Conservation (phyloP, 2,113 vertebrate species). For the Osmerus eperlanus region DNA sequence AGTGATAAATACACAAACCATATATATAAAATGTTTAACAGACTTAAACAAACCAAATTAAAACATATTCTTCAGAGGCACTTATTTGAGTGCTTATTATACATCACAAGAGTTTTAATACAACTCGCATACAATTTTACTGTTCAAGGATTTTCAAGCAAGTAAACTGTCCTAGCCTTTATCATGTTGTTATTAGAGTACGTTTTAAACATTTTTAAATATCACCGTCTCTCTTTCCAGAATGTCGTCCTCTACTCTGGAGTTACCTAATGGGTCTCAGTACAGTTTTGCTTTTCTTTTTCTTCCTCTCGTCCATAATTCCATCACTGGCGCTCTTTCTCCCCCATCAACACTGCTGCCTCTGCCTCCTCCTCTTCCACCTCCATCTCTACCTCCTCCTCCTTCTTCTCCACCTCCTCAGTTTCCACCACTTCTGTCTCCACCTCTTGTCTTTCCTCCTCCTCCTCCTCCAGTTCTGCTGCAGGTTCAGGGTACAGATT, state of each 20-base stretch:
- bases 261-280: too few species aligned
- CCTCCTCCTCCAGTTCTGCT: slow-evolving; percentile 3
- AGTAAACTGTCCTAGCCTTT: too few species aligned
- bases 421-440: background rate
- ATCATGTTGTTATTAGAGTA: background rate
- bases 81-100: background rate
- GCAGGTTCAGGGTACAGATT: slow-evolving; percentile 55
- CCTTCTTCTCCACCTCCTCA: background rate
- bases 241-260: too few species aligned
- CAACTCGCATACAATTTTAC: too few species aligned
- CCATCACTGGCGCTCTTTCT: slow-evolving; percentile 9
- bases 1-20: background rate
- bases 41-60: background rate
- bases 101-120: too few species aligned
- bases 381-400: background rate
- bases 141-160: too few species aligned
- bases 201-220: background rate
- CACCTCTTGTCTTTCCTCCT: slow-evolving; percentile 41
- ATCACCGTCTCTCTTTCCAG: background rate
- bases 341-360: background rate
- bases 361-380: slow-evolving; percentile 8
- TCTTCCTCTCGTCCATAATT: background rate
- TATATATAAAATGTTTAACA: background rate
- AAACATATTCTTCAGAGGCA: background rate
- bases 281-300: too few species aligned